Conservation (phyloP, 2,888 invertebrate genomes). For the Antheraea assamensis region DNA sequence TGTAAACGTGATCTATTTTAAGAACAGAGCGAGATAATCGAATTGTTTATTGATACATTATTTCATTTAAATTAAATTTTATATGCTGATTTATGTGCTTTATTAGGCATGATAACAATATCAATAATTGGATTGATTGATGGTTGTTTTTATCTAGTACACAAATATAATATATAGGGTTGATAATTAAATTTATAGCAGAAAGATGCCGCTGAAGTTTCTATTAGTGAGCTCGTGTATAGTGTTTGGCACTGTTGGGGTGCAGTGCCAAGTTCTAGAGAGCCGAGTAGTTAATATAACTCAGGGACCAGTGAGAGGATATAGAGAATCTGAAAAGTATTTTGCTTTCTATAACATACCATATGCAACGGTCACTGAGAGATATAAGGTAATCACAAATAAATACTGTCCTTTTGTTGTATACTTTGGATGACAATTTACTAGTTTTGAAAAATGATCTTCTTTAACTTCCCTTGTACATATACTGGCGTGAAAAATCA, state of each 20-base stretch:
- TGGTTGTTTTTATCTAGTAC: background rate
- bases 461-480: no score
- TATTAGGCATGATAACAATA: background rate
- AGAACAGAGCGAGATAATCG: background rate
- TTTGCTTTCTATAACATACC: slow-evolving; percentile 50
- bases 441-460: no score
- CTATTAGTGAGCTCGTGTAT: background rate
- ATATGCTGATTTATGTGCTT: background rate
- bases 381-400: slow-evolving; percentile 11
- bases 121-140: background rate
- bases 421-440: no score
- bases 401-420: no score
- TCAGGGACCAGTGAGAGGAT: slow-evolving; percentile 49
- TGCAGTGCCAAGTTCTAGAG: background rate
- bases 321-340: slow-evolving; percentile 36
- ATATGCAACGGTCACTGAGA: slow-evolving; percentile 44
- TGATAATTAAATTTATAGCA: background rate
- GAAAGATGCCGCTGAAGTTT: background rate
- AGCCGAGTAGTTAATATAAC: slow-evolving; percentile 35
- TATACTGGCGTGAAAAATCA: no score
- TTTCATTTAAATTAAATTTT: background rate
- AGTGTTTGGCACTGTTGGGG: background rate
- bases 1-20: no score
- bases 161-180: background rate
- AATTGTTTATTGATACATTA: background rate